These are phyloP conservation scores for Alligator sinensis DNA, from an alignment of 2,113 vertebrate species.

Conservation along the genomic window DNA sequence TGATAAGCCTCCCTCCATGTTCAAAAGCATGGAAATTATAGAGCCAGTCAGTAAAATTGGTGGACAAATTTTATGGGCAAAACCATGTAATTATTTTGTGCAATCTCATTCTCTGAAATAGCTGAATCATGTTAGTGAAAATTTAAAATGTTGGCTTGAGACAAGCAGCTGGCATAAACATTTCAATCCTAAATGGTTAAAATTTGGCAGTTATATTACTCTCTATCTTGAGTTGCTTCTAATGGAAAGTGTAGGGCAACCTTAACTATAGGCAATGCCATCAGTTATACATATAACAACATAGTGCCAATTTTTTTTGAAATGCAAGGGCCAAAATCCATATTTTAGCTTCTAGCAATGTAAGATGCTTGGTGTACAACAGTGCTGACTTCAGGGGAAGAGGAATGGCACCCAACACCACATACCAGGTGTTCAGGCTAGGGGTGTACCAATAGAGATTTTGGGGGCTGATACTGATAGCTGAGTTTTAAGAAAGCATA, in stretches of 20 bases:
- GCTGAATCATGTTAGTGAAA: neutral
- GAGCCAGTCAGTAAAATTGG: neutral
- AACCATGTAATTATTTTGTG: neutral
- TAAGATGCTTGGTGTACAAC: neutral
- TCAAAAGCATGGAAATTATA: neutral
- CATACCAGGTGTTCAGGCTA: neutral
- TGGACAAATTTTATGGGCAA: neutral
- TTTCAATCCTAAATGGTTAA: neutral
- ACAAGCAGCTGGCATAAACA: neutral
- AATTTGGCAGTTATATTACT: neutral
- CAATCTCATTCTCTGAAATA: neutral
- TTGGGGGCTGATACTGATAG: too few species aligned
- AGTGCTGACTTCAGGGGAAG: neutral
- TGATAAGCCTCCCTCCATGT: neutral
- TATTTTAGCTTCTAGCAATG: neutral
- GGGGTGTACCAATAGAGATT: too few species aligned
- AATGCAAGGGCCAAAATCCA: neutral
- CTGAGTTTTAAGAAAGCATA: too few species aligned
- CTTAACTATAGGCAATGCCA: too few species aligned
- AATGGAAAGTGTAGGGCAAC: neutral
- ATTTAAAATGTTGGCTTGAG: neutral
- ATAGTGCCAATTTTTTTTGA: neutral
- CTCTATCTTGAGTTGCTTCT: neutral
- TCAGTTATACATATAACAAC: neutral
- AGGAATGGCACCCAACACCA: neutral